Conservation (phyloP, 2,888 invertebrate species). For the Pheosia tremula region DNA sequence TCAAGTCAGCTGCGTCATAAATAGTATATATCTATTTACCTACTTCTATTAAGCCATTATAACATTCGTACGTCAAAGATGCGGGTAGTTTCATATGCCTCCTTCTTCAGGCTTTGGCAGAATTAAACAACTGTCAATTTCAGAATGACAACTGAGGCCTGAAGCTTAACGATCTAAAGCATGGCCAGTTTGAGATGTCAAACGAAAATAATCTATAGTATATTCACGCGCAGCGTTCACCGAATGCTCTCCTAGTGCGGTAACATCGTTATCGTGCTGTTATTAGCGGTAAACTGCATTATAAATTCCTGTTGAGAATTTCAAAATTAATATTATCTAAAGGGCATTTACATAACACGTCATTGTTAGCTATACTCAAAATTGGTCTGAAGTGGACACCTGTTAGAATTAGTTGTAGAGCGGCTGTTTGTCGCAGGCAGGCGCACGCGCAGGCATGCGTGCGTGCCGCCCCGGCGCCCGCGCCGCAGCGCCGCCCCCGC, state of each 20-base stretch:
- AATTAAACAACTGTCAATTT: no score
- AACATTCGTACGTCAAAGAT: not conserved
- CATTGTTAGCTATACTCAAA: conserved; percentile 47
- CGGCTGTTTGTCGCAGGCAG: conserved; percentile 59
- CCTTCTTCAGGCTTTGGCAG: no score
- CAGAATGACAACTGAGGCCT: no score
- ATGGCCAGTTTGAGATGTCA: not conserved
- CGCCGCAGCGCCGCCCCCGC: conserved; percentile 28
- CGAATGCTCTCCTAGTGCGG: not conserved
- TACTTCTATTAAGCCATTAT: no score
- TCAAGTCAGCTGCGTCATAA: not conserved
- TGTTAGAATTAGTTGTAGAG: conserved; percentile 69
- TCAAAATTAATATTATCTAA: conserved; percentile 26
- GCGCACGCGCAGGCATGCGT: conserved; percentile 77
- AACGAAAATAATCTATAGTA: not conserved
- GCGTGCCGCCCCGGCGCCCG: conserved; percentile 39
- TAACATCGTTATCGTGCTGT: conserved; percentile 1
- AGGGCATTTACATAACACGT: conserved; percentile 31
- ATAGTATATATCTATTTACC: no score
- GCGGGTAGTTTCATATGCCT: not conserved
- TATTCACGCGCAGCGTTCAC: not conserved
- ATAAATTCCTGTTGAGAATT: conserved; percentile 4
- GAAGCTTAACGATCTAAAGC: no score
- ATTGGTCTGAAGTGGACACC: conserved; percentile 65
- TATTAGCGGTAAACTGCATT: conserved; percentile 2